phyloP scores from a whole-genome alignment of 2,797 vertebrate genomes.

The Urophycis tenuis region DNA sequence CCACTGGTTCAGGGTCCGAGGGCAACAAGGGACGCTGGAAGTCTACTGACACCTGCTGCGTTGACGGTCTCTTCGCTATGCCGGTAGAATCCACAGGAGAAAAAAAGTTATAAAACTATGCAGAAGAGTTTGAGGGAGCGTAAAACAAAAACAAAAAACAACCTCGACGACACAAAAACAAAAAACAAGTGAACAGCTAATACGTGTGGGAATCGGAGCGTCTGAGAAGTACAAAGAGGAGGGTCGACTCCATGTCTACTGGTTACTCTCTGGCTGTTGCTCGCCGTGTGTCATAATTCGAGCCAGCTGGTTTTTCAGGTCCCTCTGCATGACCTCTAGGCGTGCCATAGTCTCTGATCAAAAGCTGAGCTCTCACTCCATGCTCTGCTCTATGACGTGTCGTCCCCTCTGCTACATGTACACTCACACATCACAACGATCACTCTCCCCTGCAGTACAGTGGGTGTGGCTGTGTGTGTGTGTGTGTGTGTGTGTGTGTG shows the following conservation, averaged over 20 bases:
- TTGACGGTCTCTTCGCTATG: too few relatives aligned
- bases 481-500: slow-evolving; percentile 8
- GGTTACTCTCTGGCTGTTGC: background rate
- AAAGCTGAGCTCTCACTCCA: slow-evolving; percentile 31
- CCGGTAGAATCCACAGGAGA: too few relatives aligned
- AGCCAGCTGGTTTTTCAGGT: slow-evolving; percentile 76
- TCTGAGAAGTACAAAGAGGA: slow-evolving; percentile 37
- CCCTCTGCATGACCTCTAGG: slow-evolving; percentile 55
- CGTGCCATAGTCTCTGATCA: slow-evolving; percentile 46
- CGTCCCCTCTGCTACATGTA: slow-evolving; percentile 4
- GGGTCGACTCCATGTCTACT: slow-evolving; percentile 20
- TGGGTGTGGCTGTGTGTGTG: slow-evolving; percentile 7
- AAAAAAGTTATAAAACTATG: background rate
- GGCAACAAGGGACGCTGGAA: background rate
- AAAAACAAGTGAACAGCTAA: slow-evolving; percentile 12
- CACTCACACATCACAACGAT: background rate
- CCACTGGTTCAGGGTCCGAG: slow-evolving; percentile 36
- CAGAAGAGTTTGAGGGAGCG: background rate
- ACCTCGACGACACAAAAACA: slow-evolving; percentile 10
- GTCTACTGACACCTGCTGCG: too few relatives aligned
- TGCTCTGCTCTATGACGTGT: slow-evolving; percentile 8
- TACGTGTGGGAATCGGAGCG: slow-evolving; percentile 41
- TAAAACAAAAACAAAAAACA: background rate
- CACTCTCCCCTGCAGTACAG: background rate
- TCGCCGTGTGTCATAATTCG: slow-evolving; percentile 44